Base-by-base conservation (phyloP, 2,888 invertebrate species). In the Nysson spinosus region DNA sequence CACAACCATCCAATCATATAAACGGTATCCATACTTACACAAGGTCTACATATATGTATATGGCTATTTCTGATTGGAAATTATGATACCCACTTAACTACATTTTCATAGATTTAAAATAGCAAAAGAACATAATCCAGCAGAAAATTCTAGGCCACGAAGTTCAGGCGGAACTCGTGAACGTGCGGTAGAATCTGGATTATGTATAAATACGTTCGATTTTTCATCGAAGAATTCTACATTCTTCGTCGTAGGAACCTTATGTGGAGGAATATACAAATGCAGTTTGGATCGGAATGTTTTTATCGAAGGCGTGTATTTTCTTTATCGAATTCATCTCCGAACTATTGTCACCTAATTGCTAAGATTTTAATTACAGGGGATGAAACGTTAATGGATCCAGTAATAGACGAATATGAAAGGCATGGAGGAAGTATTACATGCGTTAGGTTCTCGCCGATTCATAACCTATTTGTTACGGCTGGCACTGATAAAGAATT, bases 231-330 rank as follows among this genome's bases (percentile, higher is more conserved):
- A 76, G 39, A 78, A 83, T 47, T 65, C 80, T 0, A 71, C 69
- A 17, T 64, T 83, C 34, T 84, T 87, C 46, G 58, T 87, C 42
- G 84, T 82, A n/a, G 87, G 87, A 2, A 87, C 87, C 26, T 64
- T 84, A 9, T 86, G 85, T 19, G 87, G 87, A 40, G 85, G 87
- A 20, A 69, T 86, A 40, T 86, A 86, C 28, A 85, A 85, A 56
- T 87, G 87, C 55, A 83, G 77, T 35, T 65, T 82, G 16, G 83
- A 86, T 55, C 75, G 74, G 4, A 64, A 75, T 0, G 69, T 58
- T 20, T 64, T 82, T 5, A 72, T 87, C 19, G 81, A 82, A 76
- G 83, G 84, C 77, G 6, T 6, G 17, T 17, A 24, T n/a, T 14
- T 46, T 1, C 7, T 17, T 43, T 37, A 16, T 11, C 1, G 16